Conservation (phyloP, 2,888 invertebrate species). For the Drosophila birchii region DNA sequence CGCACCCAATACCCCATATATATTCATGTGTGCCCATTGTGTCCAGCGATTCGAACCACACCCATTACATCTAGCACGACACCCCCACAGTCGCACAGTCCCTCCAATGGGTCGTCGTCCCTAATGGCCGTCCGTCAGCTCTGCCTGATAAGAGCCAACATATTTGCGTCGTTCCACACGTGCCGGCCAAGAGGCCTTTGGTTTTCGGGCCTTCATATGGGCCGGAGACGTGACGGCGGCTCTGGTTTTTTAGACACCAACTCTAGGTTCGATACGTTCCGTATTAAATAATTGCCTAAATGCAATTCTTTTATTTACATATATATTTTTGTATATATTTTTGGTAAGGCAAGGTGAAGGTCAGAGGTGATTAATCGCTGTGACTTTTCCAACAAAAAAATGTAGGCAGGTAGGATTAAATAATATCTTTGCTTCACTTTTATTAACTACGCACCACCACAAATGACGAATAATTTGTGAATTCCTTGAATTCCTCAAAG, state of each 20-base stretch:
- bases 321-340: neutral
- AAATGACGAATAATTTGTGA: conserved; percentile 7
- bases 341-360: conserved; percentile 51
- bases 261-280: conserved; percentile 41
- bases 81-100: conserved; percentile 10
- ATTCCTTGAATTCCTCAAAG: neutral
- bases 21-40: conserved; percentile 37
- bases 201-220: conserved; percentile 27
- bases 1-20: conserved; percentile 17
- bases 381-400: neutral
- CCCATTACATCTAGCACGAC: conserved; percentile 30
- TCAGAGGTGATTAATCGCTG: conserved; percentile 40
- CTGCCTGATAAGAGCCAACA: conserved; percentile 61
- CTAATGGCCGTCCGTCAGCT: conserved; percentile 62
- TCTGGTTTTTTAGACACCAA: conserved; percentile 18
- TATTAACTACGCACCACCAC: neutral
- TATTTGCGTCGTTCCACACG: conserved; percentile 61
- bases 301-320: conserved; percentile 28
- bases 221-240: conserved; percentile 39
- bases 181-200: conserved; percentile 34
- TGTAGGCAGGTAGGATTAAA: neutral
- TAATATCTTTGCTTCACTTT: conserved; percentile 1
- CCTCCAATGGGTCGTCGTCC: conserved; percentile 40
- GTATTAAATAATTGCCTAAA: conserved; percentile 41
- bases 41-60: conserved; percentile 30